These are phyloP conservation scores for Leucoraja ocellata DNA, from an alignment of 2,797 vertebrate species.

Conservation along the genomic window DNA sequence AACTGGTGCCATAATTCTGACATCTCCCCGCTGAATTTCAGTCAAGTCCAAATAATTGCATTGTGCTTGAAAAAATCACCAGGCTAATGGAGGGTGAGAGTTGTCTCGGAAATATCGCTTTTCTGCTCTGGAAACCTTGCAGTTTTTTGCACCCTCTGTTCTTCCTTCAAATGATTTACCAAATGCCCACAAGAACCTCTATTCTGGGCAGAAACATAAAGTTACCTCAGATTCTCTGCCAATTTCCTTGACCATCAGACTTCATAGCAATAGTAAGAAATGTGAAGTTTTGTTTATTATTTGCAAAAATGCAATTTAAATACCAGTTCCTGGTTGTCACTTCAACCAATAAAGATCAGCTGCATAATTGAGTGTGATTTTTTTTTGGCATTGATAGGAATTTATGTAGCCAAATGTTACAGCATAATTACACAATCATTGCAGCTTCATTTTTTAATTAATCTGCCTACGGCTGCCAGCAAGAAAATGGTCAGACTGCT, in stretches of 20 bases:
- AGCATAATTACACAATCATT: not conserved
- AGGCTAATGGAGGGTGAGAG: not conserved
- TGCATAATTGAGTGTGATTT: not conserved
- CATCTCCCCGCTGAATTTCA: not conserved
- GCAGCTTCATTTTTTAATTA: not conserved
- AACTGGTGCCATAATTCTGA: not conserved
- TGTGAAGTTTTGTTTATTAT: not conserved
- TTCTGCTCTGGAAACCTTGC: not conserved
- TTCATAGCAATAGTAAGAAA: not conserved
- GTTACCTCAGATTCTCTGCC: not conserved
- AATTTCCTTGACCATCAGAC: not conserved
- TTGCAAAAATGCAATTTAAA: not conserved
- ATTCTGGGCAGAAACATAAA: not conserved
- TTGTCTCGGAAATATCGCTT: not conserved
- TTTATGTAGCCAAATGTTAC: not conserved
- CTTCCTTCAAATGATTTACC: not conserved
- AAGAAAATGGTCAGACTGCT: not conserved
- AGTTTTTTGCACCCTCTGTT: not conserved
- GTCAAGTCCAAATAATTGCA: not conserved
- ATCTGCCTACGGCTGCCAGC: not conserved
- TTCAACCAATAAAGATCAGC: not conserved
- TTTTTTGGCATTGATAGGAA: not conserved
- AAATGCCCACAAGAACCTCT: not conserved
- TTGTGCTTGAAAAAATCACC: not conserved
- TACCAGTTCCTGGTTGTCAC: not conserved